Base-by-base conservation (phyloP, 92 coral and sea anemone species). In the Epizoanthus ramosus region DNA sequence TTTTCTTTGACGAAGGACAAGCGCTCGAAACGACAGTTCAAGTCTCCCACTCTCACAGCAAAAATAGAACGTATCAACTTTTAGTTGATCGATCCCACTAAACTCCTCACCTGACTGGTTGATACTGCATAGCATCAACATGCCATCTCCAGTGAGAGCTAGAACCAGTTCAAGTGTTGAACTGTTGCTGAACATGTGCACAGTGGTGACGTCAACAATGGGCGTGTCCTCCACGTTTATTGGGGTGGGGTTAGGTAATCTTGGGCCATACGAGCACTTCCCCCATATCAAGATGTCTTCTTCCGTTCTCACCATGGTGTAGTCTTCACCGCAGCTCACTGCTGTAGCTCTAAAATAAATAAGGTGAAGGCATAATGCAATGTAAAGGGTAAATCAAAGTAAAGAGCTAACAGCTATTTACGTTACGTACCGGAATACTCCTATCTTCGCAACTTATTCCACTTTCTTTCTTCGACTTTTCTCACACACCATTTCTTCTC, bases 261-360 rank as follows among this genome's bases (percentile, higher is more conserved):
- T 76, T 3, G 82, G 53, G 21, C 94, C 94, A 45, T 91, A 91
- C 69, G 75, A 52, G 83, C 89, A 88, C 76, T 77, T 88, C 47
- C 94, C 94, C 94, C 94, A 91, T 50, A 85, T 74, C 53, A 85
- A 31, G 31, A 85, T 79, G 59, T 83, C 79, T 8, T 61, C 88
- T 71, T 72, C 74, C 8, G 94, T 91, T 39, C 71, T 63, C 5
- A 91, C 86, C 92, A 91, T 88, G 12, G 94, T 91, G 73, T 88
- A 91, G 75, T 88, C 72, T 47, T 85, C 94, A 23, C 69, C 81
- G 57, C 94, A 91, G 39, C 75, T 71, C 56, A 91, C 50, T 16
- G 75, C 84, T 35, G 25, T 33, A 50, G 94, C 94, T 47, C 94
- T 91, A 53, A 4, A 79, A 85, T 24, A 24, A 43, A 15, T 10